Evolutionary conservation across 2,113 vertebrate species (phyloP).

Genomic region (Hippocampus abdominalis): DNA sequence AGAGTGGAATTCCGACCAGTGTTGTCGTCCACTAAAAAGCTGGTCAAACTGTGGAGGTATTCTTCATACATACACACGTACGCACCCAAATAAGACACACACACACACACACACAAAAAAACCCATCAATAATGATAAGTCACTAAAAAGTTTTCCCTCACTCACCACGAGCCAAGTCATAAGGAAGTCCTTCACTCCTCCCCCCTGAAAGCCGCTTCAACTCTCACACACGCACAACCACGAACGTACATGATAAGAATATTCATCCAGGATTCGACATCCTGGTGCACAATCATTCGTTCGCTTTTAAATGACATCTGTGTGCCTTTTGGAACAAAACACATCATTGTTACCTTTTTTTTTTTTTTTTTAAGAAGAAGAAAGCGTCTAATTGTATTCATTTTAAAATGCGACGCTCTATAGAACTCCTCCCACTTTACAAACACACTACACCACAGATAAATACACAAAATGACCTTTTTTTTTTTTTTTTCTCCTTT

Average conservation of each 20-base stretch:
- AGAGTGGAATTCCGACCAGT: constrained; percentile 46
- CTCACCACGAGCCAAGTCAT: constrained; percentile 49
- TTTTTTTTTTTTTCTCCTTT: neutral
- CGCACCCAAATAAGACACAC: constrained; percentile 14
- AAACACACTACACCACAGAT: constrained; percentile 14
- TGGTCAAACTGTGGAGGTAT: constrained; percentile 65
- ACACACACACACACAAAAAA: neutral
- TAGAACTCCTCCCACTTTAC: constrained; percentile 5
- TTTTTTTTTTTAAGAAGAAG: neutral
- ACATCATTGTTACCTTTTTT: constrained; percentile 10
- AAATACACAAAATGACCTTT: constrained; percentile 9
- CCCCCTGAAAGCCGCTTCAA: constrained; percentile 10
- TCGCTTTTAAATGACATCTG: constrained; percentile 48
- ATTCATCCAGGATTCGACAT: constrained; percentile 25
- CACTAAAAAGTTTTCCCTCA: constrained; percentile 38
- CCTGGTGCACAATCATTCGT: constrained; percentile 33
- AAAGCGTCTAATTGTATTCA: neutral
- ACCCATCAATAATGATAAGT: constrained; percentile 37
- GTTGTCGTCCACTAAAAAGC: constrained; percentile 43
- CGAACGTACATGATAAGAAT: constrained; percentile 38
- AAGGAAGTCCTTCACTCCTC: constrained; percentile 58
- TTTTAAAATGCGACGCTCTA: neutral
- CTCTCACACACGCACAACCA: constrained; percentile 17
- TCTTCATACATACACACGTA: constrained; percentile 50
- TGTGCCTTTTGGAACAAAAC: constrained; percentile 46